Base-by-base conservation (phyloP, 2,888 invertebrate species). In the Leptinotarsa rubiginosa region DNA sequence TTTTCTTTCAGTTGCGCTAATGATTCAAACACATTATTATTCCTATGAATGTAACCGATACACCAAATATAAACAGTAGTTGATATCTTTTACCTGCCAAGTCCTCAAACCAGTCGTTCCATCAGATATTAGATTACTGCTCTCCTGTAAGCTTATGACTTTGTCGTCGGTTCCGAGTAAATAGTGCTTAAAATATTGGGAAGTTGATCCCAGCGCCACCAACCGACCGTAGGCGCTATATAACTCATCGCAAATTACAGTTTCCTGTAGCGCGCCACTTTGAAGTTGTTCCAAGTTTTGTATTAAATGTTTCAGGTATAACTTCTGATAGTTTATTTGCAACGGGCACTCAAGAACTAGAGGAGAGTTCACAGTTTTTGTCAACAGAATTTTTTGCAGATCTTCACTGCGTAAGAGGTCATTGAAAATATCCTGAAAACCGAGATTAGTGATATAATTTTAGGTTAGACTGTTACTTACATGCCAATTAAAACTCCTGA, bases 101-200 rank as follows among this genome's bases (percentile, higher is more conserved):
- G 92, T 93, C 80, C 91, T 92, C 80, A 95, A 88, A 41, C 95
- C 95, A 18, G 95, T 96, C 22, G 95, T 95, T 47, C 95, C 95
- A 86, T 93, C 90, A 0, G 93, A 90, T 79, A 95, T 93, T 84
- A 95, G 91, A 84, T 91, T 92, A 72, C 89, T 90, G 74, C 92
- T 94, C 87, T 95, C 95, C 80, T 91, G 91, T 69, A 95, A 86
- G 16, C 91, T 92, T 49, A 95, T 86, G 50, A 88, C 59, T 50
- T 76, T 73, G 71, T 87, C 83, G 73, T 88, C 83, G 49, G 86
- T 83, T 50, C 85, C 75, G 71, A 92, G 82, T 56, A 89, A 70
- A 85, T 93, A 94, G 86, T 95, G 94, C 70, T 92, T 91, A 85
- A 80, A 84, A 82, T 91, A 93, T 47, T 73, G 67, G 80, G 89